phyloP scores from a whole-genome alignment of 1,140 invertebrate genomes.

The Amphibalanus amphitrite region DNA sequence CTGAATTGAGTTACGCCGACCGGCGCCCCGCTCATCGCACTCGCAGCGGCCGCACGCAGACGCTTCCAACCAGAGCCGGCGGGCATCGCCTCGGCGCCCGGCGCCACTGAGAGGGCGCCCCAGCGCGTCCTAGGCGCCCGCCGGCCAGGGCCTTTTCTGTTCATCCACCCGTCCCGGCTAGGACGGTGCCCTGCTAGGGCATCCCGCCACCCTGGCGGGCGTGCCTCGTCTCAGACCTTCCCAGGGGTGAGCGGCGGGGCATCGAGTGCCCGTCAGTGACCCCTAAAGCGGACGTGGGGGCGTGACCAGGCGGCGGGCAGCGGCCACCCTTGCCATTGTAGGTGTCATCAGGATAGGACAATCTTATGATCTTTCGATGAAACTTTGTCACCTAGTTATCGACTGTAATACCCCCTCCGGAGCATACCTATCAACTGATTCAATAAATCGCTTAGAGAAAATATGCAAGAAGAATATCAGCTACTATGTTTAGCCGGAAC shows the following conservation, averaged over 20 bases:
- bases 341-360: background rate
- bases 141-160: background rate
- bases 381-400: too few relatives aligned
- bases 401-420: too few relatives aligned
- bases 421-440: too few relatives aligned
- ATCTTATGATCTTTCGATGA: too few relatives aligned
- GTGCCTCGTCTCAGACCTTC: background rate
- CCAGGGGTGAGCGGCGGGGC: background rate
- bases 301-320: background rate
- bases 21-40: background rate
- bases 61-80: background rate
- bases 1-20: background rate
- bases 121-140: background rate
- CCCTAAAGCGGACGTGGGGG: background rate
- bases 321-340: background rate
- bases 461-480: too few relatives aligned
- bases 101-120: too few relatives aligned
- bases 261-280: background rate
- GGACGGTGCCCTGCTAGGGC: background rate
- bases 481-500: too few relatives aligned
- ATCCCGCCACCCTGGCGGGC: too few relatives aligned
- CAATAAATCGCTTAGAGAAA: too few relatives aligned
- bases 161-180: background rate
- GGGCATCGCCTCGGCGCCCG: background rate
- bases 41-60: background rate